These are phyloP conservation scores for Chloebia gouldiae DNA, from an alignment of 2,113 vertebrate species.

Conservation along the genomic window DNA sequence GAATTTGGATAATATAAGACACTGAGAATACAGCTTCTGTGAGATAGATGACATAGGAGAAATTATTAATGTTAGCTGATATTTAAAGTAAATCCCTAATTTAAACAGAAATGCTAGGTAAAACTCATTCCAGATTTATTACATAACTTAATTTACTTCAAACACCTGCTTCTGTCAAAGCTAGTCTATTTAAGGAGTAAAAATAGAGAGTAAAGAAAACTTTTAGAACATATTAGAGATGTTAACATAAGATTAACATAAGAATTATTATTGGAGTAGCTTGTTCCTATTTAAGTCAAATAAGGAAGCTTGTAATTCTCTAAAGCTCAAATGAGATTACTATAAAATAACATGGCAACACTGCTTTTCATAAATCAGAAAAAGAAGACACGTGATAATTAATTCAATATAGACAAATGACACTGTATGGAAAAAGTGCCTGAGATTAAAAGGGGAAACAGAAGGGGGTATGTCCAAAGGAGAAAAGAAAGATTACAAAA, in stretches of 20 bases:
- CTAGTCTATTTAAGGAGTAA: neutral
- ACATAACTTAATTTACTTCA: neutral
- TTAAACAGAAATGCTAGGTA: neutral
- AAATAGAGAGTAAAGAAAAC: neutral
- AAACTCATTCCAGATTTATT: neutral
- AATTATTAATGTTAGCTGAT: neutral
- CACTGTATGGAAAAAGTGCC: neutral
- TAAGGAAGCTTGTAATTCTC: constrained; percentile 1
- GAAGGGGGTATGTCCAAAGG: neutral
- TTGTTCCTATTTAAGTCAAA: neutral
- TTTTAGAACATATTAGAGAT: neutral
- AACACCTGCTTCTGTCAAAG: neutral
- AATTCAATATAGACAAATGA: neutral
- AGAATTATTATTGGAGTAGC: neutral
- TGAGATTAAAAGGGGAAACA: neutral
- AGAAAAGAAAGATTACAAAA: neutral
- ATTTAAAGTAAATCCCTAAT: constrained; percentile 8
- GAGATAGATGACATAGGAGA: neutral
- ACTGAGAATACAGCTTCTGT: neutral
- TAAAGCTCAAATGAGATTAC: neutral
- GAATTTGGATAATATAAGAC: neutral
- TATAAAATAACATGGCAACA: neutral
- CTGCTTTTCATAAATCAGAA: neutral
- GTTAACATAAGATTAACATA: neutral
- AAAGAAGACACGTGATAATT: neutral